Evolutionary conservation across 2,888 invertebrate species (phyloP), one percentile per base, ranked within the genome.

Genomic region (Diadegma fenestrale): DNA sequence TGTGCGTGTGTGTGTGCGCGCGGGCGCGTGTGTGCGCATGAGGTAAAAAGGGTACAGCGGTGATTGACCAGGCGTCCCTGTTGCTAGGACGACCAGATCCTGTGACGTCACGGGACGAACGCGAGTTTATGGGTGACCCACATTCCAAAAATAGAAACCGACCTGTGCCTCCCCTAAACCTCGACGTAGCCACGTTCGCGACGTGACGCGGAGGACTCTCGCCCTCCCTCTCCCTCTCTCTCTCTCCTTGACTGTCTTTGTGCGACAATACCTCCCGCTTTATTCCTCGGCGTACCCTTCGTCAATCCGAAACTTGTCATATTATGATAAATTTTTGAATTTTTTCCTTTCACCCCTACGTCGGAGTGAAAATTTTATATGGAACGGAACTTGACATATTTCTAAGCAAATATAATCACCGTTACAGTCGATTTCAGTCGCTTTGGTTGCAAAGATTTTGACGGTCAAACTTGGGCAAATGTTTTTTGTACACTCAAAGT

Each of bases 71-170:
- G 89, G 89, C 91, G 90, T 91, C 87, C 89, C 89, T 92, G 93
- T 93, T 93, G 91, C 93, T 91, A 93, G 91, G 93, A 93, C 93
- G 89, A 88, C 87, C 82, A 75, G 58, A 82, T 91, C 92, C 92
- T 87, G 92, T 93, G 93, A 93, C 93, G 93, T 93, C 93, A 93
- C 92, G 91, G 93, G 93, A 92, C 92, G 90, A 92, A 89, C 92
- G 89, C 89, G 90, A 91, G 92, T 93, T 93, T 93, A 93, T 93
- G 91, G 93, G 93, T 93, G 92, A 93, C 93, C 93, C 87, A 93
- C 89, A 92, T 93, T 92, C 93, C 86, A 92, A 93, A 93, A 92
- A 93, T 93, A 93, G 92, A 92, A 90, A 89, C 88, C 89, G 86
- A 37, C 68, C 69, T 22, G n/a, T 66, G 17, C 64, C n/a, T 63